These are phyloP conservation scores for Notolabrus celidotus DNA, from an alignment of 2,797 vertebrate species.

Conservation along the genomic window DNA sequence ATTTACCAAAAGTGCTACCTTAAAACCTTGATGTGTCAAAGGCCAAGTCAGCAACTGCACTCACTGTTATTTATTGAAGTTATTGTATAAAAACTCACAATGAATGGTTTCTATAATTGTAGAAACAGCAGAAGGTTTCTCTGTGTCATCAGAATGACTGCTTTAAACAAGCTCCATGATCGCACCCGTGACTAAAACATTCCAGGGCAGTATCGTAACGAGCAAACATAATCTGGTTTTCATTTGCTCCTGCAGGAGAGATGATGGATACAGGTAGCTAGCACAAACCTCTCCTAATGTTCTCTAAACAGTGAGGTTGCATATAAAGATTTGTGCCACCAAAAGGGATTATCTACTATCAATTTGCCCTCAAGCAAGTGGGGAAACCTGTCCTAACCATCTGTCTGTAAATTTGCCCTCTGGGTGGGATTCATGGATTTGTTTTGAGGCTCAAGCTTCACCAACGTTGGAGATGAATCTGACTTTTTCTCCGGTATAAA, in stretches of 20 bases:
- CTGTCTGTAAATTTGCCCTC: constrained; percentile 27
- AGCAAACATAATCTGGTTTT: constrained; percentile 55
- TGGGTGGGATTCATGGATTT: constrained; percentile 38
- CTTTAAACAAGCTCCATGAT: constrained; percentile 39
- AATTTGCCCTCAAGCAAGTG: constrained; percentile 23
- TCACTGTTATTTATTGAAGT: neutral
- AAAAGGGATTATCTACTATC: constrained; percentile 19
- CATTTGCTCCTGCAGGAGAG: constrained; percentile 46
- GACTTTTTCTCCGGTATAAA: constrained; percentile 7
- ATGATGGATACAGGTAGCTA: constrained; percentile 27
- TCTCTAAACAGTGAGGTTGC: constrained; percentile 11
- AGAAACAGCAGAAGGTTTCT: constrained; percentile 12
- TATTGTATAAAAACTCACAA: neutral
- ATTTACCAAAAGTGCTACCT: constrained; percentile 5
- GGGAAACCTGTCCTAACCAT: constrained; percentile 1
- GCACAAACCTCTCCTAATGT: constrained; percentile 20
- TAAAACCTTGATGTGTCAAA: neutral
- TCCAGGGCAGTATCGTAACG: constrained; percentile 49
- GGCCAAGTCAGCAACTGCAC: neutral
- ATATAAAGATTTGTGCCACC: constrained; percentile 25
- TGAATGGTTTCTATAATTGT: constrained; percentile 14
- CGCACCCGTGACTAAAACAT: constrained; percentile 66
- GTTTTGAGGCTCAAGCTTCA: neutral
- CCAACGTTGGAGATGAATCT: neutral
- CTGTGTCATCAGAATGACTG: constrained; percentile 41